Evolutionary conservation across 2,888 invertebrate species (phyloP), one percentile per base, ranked within the genome.

Genomic region (Megamerina dolium): DNA sequence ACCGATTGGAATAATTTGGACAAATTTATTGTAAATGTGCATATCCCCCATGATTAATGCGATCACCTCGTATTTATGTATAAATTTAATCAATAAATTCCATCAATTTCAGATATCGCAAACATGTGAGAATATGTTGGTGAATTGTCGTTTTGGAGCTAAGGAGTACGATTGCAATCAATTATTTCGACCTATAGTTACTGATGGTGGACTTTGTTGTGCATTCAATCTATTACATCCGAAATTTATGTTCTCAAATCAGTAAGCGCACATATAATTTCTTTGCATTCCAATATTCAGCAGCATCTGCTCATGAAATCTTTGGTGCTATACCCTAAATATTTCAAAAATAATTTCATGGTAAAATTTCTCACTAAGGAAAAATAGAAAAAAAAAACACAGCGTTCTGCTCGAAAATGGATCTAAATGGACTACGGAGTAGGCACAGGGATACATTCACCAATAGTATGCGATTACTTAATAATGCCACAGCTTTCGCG

Each of bases 171-270:
- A 77, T 47, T 88, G 87, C 59, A 73, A 76, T 12, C 77, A 81
- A 36, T 64, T 84, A 44, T 87, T 87, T 66, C 81, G 82, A 60
- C 79, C 83, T 0, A 79, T 83, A 41, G 46, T 53, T 4, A 53
- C 52, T 3, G 51, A 51, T 30, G 87, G 88, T 63, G 89, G 89
- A 0, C 75, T 87, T 1, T 90, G 89, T 62, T 89, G 89, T 66
- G 82, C 85, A 4, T 89, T 89, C 63, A 89, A 89, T 63, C 78
- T 81, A 48, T 77, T 88, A 1, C 82, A 85, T 45, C 75, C 80
- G 1, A 48, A 45, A n/a, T 65, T 54, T 43, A 62, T 66, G 64
- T 62, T 54, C 37, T 43, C 53, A 31, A 51, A 57, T 9, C 53
- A 46, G 64, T 65, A 47, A 20, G 53, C n/a, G n/a, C n/a, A n/a